phyloP scores from a whole-genome alignment of 1,140 invertebrate species.

The Calycopis cecrops region DNA sequence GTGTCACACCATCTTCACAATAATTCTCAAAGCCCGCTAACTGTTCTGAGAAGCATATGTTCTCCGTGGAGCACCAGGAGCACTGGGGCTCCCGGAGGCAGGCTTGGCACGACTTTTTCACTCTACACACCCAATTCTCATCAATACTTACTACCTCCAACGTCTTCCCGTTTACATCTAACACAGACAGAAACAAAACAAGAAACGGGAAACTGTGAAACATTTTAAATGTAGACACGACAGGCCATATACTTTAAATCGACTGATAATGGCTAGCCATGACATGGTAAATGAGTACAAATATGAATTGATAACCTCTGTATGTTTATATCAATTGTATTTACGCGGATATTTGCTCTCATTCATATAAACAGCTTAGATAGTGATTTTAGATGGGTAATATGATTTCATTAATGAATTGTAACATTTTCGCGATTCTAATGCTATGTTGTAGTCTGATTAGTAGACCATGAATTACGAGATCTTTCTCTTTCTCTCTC shows the following conservation, averaged over 20 bases:
- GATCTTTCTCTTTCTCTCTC: too few species aligned
- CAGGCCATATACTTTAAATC: slow-evolving; percentile 11
- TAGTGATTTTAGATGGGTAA: too few species aligned
- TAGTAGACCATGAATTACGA: too few species aligned
- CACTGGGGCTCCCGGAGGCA: slow-evolving; percentile 55
- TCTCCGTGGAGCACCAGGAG: slow-evolving; percentile 50
- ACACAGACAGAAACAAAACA: slow-evolving; percentile 12
- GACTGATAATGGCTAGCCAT: slow-evolving; percentile 33
- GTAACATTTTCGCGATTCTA: too few species aligned
- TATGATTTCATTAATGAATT: too few species aligned
- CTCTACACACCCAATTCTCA: slow-evolving; percentile 45
- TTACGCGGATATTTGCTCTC: slow-evolving; percentile 35
- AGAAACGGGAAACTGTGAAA: slow-evolving; percentile 6
- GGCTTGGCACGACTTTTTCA: slow-evolving; percentile 52
- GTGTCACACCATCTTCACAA: slow-evolving; percentile 35
- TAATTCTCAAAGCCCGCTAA: slow-evolving; percentile 30
- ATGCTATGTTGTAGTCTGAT: too few species aligned
- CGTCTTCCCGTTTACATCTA: slow-evolving; percentile 17
- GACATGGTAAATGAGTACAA: slow-evolving; percentile 41
- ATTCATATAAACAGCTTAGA: not conserved
- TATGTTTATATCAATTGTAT: slow-evolving; percentile 28
- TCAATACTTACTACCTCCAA: slow-evolving; percentile 34
- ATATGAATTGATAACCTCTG: slow-evolving; percentile 57
- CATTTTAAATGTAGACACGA: slow-evolving; percentile 13
- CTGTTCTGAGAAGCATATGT: slow-evolving; percentile 49